Conservation (phyloP, 1,140 invertebrate genomes). For the Musca domestica region DNA sequence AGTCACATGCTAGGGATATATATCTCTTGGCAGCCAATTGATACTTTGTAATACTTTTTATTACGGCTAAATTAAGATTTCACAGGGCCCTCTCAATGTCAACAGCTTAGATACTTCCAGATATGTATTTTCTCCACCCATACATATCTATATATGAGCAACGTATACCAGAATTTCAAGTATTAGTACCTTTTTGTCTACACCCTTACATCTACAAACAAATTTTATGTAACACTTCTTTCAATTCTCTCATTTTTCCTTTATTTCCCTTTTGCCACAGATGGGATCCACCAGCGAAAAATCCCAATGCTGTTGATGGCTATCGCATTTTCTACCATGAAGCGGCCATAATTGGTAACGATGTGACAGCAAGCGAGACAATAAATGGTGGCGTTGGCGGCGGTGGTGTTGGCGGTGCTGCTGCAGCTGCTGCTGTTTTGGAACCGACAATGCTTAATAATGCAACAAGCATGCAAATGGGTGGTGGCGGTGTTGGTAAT, state of each 20-base stretch:
- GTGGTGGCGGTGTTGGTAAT: background rate
- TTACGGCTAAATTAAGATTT: no score
- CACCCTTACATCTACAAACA: background rate
- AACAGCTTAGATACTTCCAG: no score
- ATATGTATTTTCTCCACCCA: no score
- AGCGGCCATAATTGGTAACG: slow-evolving; percentile 37
- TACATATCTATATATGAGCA: no score
- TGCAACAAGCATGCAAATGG: slow-evolving; percentile 40
- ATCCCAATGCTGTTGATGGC: slow-evolving; percentile 77
- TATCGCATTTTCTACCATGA: slow-evolving; percentile 71
- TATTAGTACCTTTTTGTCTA: no score
- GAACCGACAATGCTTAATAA: slow-evolving; percentile 31
- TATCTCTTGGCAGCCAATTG: no score
- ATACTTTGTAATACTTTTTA: no score
- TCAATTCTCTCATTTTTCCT: background rate
- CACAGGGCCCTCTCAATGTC: no score
- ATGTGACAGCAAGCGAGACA: background rate
- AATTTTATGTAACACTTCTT: background rate
- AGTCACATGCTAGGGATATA: no score
- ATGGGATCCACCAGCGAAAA: slow-evolving; percentile 78
- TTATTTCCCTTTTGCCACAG: slow-evolving; percentile 40
- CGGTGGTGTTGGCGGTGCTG: background rate
- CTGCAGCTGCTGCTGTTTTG: background rate
- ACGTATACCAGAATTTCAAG: no score
- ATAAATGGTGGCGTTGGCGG: background rate